phyloP scores from a whole-genome alignment of 1,140 invertebrate species.

The Phortica variegata region DNA sequence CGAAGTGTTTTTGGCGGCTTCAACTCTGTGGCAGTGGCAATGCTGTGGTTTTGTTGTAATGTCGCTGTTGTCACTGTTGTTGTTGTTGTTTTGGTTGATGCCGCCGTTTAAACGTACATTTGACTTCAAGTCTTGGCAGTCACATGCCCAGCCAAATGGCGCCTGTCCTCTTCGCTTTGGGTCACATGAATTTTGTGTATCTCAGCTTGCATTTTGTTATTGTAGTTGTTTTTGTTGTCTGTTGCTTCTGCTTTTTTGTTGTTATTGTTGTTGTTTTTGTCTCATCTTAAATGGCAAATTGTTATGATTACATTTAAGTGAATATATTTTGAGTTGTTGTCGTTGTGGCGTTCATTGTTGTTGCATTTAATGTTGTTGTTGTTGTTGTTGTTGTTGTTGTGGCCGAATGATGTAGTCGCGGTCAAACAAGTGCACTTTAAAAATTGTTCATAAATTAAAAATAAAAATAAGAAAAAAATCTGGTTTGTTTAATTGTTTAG shows the following conservation, averaged over 20 bases:
- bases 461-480: conserved; percentile 10
- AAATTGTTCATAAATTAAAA: conserved; percentile 55
- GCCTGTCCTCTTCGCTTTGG: background rate
- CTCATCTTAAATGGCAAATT: conserved; percentile 31
- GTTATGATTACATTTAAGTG: conserved; percentile 28
- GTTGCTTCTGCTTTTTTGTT: no score
- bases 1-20: no score
- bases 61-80: no score
- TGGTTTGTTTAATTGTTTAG: background rate
- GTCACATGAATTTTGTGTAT: no score
- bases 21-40: no score
- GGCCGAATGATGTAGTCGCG: conserved; percentile 51
- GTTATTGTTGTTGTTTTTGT: no score
- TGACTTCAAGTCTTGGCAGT: background rate
- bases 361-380: conserved; percentile 30
- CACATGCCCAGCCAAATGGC: background rate
- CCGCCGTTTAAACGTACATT: conserved; percentile 29
- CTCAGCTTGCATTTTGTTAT: no score
- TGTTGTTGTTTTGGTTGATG: no score
- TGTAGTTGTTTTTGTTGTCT: no score
- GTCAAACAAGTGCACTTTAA: conserved; percentile 54
- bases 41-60: no score
- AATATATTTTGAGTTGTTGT: conserved; percentile 28
- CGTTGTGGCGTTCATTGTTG: conserved; percentile 9
- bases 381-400: conserved; percentile 12